These are phyloP conservation scores for Carcharodon carcharias DNA, from an alignment of 2,797 vertebrate genomes.

Conservation along the genomic window DNA sequence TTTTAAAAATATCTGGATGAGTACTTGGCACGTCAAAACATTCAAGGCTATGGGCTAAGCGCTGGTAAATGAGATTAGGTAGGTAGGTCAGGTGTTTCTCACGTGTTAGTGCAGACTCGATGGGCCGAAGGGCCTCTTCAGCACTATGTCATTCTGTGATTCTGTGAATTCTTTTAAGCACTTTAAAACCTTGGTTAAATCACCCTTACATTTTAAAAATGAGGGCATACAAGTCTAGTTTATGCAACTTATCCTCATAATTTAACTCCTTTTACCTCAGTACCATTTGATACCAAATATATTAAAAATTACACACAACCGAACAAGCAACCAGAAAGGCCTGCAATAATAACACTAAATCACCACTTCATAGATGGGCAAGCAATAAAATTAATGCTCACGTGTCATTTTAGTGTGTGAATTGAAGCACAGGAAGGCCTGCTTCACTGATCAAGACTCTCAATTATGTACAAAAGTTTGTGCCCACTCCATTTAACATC, in stretches of 20 bases:
- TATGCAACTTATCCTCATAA: background rate
- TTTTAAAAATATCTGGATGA: no score
- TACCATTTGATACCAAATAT: background rate
- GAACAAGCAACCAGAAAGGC: background rate
- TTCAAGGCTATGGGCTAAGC: no score
- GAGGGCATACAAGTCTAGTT: background rate
- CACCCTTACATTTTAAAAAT: background rate
- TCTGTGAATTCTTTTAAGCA: background rate
- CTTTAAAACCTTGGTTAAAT: background rate
- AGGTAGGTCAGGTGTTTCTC: no score
- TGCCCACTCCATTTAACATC: background rate
- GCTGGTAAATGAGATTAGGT: no score
- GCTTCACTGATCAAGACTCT: background rate
- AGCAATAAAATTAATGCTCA: background rate
- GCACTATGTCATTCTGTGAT: no score
- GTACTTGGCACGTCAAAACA: no score
- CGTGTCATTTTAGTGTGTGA: background rate
- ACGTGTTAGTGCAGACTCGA: no score
- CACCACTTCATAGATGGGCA: background rate
- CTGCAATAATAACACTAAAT: background rate
- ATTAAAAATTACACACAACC: background rate
- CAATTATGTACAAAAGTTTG: background rate
- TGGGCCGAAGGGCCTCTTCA: no score
- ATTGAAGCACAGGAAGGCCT: background rate
- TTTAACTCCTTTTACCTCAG: background rate